phyloP scores from a whole-genome alignment of 2,113 vertebrate genomes.

The Sceloporus tristichus region DNA sequence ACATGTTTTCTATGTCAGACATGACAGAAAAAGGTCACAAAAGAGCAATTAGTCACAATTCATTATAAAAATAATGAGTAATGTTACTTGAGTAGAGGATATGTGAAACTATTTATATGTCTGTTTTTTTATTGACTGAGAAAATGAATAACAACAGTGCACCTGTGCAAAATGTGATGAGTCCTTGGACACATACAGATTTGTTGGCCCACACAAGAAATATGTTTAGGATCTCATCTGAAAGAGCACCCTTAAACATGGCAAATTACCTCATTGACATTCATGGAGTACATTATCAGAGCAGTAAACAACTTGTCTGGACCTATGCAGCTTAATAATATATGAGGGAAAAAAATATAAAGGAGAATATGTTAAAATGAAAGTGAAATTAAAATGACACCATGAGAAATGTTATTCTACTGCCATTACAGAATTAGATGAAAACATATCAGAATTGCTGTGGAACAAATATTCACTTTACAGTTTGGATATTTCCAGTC shows the following conservation, averaged over 20 bases:
- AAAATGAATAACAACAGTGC: neutral
- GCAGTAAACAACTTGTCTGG: neutral
- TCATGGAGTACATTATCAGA: neutral
- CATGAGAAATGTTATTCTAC: neutral
- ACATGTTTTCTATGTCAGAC: neutral
- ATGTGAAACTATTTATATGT: neutral
- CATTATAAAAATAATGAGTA: neutral
- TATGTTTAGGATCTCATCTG: neutral
- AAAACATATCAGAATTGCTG: no score
- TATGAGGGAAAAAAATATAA: no score
- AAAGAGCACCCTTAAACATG: neutral
- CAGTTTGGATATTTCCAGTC: neutral
- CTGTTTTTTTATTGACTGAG: neutral
- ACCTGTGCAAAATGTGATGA: neutral
- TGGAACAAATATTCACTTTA: neutral
- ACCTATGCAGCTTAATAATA: neutral
- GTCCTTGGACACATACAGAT: neutral
- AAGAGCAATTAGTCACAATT: conserved; percentile 10
- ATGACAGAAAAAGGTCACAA: conserved; percentile 13
- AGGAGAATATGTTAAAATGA: neutral
- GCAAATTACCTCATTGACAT: neutral
- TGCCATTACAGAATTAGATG: no score
- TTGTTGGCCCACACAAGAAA: neutral
- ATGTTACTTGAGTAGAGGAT: neutral
- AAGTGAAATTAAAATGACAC: neutral